phyloP scores from a whole-genome alignment of 2,797 vertebrate genomes.

The Syndactyla subalaris region DNA sequence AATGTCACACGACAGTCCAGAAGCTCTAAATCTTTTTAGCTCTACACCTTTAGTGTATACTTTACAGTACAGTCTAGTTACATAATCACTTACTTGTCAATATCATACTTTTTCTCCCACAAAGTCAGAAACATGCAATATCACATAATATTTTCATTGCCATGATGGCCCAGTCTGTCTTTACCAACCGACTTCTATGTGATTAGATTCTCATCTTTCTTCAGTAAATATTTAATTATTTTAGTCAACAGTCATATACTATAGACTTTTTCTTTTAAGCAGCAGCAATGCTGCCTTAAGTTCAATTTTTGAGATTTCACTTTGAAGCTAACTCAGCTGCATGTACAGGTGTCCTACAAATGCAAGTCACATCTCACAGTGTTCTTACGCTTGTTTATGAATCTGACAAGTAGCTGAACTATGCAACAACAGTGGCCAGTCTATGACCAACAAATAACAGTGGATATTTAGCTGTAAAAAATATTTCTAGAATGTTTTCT shows the following conservation, averaged over 20 bases:
- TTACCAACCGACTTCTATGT: neutral
- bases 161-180: neutral
- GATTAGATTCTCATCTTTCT: constrained; percentile 28
- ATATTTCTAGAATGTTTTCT: neutral
- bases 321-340: neutral
- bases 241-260: constrained; percentile 12
- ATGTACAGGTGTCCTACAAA: neutral
- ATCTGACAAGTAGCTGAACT: neutral
- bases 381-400: neutral
- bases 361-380: neutral
- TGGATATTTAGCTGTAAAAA: neutral
- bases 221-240: constrained; percentile 16
- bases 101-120: neutral
- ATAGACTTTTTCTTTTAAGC: neutral
- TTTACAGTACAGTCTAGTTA: neutral
- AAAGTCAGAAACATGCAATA: constrained; percentile 5
- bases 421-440: neutral
- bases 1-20: neutral
- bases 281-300: neutral
- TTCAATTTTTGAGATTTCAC: constrained; percentile 24
- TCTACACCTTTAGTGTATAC: neutral
- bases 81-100: neutral
- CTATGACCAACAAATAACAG: neutral
- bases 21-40: constrained; percentile 1
- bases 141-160: neutral